Evolutionary conservation across 2,113 vertebrate genomes (phyloP), one percentile per base, ranked within the genome.

Genomic region (Ictidomys tridecemlineatus): DNA sequence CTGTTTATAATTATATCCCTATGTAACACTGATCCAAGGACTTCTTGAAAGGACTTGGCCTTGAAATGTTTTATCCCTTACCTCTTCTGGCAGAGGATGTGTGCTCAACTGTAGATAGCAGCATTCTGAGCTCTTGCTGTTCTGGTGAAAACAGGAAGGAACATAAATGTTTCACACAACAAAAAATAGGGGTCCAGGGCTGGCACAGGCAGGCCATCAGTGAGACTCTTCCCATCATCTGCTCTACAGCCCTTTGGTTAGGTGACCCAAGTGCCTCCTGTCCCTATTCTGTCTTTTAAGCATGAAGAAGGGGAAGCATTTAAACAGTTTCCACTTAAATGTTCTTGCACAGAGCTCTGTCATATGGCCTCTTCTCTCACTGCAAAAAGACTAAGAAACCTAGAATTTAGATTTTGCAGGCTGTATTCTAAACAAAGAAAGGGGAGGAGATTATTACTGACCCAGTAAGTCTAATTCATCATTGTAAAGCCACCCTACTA

Each of bases 11-110:
- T 34, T n/a, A 37, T 67, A 24, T 51, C 45, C 65, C 28, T 58
- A 1, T 45, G 8, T 42, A 51, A 28, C 45, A 79, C 89, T 69
- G 63, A 42, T 74, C 28, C n/a, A 73, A 45, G 37, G 20, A 85
- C 61, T 92, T 84, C 65, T 79, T 84, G n/a, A 45, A 85, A 73
- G 26, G 45, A 61, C 72, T 87, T 90, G 84, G 65, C n/a, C 73
- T 61, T 51, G 42, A 85, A 39, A 89, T 17, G 72, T 32, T 78
- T 78, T 63, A 16, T 37, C 24, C 32, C 22, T 13, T 96, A 61
- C 9, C 10, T 92, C 3, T 73, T 92, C 0, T n/a, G 53, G 13
- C 11, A 79, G 26, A 76, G 24, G 11, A 20, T 73, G 1, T 73
- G 12, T 73, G 24, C 37, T 73, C 39, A 92, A 11, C 12, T 78